Conservation (phyloP, 2,113 vertebrate species). For the Periophthalmodon schlosseri region DNA sequence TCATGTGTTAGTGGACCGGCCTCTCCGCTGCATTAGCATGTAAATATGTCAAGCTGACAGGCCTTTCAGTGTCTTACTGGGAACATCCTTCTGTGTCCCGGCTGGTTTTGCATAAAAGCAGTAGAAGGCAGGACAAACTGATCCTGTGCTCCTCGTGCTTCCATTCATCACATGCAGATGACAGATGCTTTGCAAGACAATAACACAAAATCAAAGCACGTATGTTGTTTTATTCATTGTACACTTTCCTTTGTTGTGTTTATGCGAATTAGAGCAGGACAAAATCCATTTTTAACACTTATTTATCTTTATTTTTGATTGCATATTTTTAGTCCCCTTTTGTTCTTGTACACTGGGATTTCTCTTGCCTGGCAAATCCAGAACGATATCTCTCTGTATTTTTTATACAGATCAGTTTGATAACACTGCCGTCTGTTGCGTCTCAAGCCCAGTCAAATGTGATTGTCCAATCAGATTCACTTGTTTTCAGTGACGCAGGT, state of each 20-base stretch:
- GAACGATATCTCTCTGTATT: no score
- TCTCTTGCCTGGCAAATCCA: no score
- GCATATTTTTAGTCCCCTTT: no score
- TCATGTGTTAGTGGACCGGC: not conserved
- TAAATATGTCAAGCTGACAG: constrained; percentile 3
- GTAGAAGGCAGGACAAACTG: constrained; percentile 20
- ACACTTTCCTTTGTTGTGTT: constrained; percentile 8
- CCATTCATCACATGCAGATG: constrained; percentile 42
- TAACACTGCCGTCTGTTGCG: no score
- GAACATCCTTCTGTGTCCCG: constrained; percentile 12
- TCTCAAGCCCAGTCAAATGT: no score
- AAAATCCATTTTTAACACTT: no score
- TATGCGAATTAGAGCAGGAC: not conserved
- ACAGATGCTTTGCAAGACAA: constrained; percentile 37
- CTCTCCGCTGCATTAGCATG: not conserved
- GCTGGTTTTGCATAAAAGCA: constrained; percentile 26
- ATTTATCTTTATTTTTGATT: no score
- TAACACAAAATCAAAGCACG: constrained; percentile 39
- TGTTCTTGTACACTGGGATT: no score
- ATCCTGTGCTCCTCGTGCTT: constrained; percentile 1
- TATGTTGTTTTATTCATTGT: constrained; percentile 35
- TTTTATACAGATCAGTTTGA: no score
- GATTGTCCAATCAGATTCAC: no score
- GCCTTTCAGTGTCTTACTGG: constrained; percentile 12
- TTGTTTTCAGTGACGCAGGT: no score